Conservation (phyloP, 2,888 invertebrate species). For the Baccha elongata region DNA sequence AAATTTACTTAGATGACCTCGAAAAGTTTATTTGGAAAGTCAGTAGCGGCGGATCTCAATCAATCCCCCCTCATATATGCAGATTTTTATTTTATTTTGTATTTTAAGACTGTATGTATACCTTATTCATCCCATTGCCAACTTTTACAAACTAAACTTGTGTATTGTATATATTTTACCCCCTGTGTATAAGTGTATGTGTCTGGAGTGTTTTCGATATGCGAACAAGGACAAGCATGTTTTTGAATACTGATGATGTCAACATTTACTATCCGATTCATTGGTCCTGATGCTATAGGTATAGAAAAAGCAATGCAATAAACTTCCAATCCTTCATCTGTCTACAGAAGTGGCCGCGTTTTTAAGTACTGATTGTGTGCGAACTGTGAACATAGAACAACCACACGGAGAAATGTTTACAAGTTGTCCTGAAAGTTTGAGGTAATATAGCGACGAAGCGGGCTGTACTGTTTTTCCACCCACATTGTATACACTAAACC, state of each 20-base stretch:
- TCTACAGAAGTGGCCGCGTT: conserved; percentile 32
- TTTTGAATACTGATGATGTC: conserved; percentile 74
- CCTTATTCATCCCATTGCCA: not conserved
- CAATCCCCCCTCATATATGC: conserved; percentile 43
- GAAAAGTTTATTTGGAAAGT: conserved; percentile 66
- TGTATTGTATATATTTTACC: conserved; percentile 23
- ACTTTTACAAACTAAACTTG: conserved; percentile 26
- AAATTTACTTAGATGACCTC: conserved; percentile 72
- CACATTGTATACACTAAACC: conserved; percentile 69
- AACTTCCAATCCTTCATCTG: conserved; percentile 31
- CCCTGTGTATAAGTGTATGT: conserved; percentile 9
- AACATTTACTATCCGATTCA: conserved; percentile 58
- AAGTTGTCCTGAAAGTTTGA: conserved; percentile 1
- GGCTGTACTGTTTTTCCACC: conserved; percentile 50
- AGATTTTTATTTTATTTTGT: conserved; percentile 26
- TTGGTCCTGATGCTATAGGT: conserved; percentile 14
- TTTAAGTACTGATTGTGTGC: conserved; percentile 36
- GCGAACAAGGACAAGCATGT: conserved; percentile 72
- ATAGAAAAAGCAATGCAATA: conserved; percentile 49
- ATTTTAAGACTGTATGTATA: conserved; percentile 10
- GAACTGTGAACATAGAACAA: conserved; percentile 4
- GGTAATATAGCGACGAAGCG: conserved; percentile 9
- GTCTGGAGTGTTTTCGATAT: not conserved
- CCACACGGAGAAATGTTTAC: conserved; percentile 15
- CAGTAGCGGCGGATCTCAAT: conserved; percentile 33